Percentiles rank a stretch among this genome's conserved stretches.
phyloP scores from a whole-genome alignment of 1,140 invertebrate species.

The Drosophila teissieri region DNA sequence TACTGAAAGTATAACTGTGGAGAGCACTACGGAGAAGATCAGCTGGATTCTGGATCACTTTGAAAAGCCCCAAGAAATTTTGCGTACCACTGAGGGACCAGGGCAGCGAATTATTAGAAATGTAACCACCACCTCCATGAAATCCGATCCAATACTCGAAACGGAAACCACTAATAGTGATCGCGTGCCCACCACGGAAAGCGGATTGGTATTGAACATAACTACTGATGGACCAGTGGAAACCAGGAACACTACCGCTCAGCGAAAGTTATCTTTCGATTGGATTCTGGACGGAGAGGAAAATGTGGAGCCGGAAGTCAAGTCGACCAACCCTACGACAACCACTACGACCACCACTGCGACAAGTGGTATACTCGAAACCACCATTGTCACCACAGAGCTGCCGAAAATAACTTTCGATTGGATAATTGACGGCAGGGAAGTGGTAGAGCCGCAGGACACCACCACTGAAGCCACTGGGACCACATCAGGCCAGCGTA shows the following conservation, averaged over 20 bases:
- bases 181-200: background rate
- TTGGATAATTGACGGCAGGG: slow-evolving; percentile 11
- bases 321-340: background rate
- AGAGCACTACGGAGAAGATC: slow-evolving; percentile 40
- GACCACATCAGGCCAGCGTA: slow-evolving; percentile 18
- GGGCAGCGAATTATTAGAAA: slow-evolving; percentile 11
- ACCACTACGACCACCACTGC: background rate
- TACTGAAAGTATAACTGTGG: background rate
- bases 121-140: background rate
- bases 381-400: background rate
- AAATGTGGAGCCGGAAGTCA: background rate
- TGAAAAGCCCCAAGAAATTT: slow-evolving; percentile 63
- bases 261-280: slow-evolving; percentile 38
- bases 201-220: background rate
- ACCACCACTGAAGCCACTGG: slow-evolving; percentile 9
- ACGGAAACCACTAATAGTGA: background rate
- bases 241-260: slow-evolving; percentile 1
- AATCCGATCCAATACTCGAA: background rate
- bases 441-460: background rate
- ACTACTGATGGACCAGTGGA: slow-evolving; percentile 8
- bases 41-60: slow-evolving; percentile 68
- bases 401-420: background rate
- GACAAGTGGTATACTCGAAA: background rate
- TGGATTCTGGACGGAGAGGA: slow-evolving; percentile 54
- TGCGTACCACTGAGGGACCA: slow-evolving; percentile 49